These are phyloP conservation scores for Amblyjoppa proteus DNA, from an alignment of 2,888 invertebrate species.

Conservation along the genomic window DNA sequence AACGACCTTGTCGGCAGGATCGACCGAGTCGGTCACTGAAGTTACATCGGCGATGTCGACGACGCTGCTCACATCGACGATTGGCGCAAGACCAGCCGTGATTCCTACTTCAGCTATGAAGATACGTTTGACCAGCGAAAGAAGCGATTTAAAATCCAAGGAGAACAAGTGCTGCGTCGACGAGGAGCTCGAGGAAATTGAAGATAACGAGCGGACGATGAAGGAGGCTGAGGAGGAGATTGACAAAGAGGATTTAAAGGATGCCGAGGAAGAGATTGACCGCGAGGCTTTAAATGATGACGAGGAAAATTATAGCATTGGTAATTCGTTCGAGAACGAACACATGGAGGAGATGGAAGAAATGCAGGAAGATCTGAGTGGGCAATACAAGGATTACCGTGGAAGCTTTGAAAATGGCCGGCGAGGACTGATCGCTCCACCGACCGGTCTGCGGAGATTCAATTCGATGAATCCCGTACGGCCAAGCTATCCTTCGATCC, in stretches of 20 bases:
- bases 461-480: background rate
- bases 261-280: background rate
- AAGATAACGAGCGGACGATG: background rate
- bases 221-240: background rate
- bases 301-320: background rate
- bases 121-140: background rate
- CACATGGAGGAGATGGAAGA: background rate
- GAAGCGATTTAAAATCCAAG: background rate
- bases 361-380: slow-evolving; percentile 5
- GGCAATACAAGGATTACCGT: background rate
- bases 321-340: background rate
- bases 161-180: slow-evolving; percentile 9
- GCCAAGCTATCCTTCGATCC: background rate
- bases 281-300: background rate
- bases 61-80: background rate
- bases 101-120: background rate
- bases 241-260: background rate
- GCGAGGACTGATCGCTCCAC: background rate
- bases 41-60: background rate
- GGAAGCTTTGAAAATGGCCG: background rate
- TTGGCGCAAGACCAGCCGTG: background rate
- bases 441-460: background rate
- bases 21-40: background rate
- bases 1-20: background rate
- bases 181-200: background rate